Evolutionary conservation across 2,113 vertebrate genomes (phyloP).

Genomic region (Aythya baeri): DNA sequence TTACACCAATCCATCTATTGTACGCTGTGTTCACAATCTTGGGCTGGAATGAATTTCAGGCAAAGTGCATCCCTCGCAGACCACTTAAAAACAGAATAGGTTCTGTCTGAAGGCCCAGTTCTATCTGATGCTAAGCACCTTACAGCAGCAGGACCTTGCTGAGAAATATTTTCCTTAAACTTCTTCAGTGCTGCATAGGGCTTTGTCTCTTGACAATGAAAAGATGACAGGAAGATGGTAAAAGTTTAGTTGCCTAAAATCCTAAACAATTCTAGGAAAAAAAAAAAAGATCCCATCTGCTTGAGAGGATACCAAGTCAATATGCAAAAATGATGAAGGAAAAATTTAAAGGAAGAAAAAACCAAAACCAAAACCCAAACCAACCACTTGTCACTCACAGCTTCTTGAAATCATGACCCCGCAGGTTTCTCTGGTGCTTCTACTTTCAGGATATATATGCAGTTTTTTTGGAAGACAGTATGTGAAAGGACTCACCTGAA

Average conservation of each 20-base stretch:
- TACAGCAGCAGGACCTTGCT: constrained; percentile 16
- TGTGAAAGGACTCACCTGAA: not conserved
- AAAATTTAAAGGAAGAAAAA: not conserved
- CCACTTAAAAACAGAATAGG: constrained; percentile 62
- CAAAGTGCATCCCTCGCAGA: constrained; percentile 17
- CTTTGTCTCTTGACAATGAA: constrained; percentile 51
- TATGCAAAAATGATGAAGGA: not conserved
- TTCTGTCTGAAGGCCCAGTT: constrained; percentile 39
- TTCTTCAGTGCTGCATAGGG: not conserved
- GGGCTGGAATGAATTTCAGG: constrained; percentile 61
- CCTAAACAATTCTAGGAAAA: not conserved
- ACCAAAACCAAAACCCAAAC: not conserved
- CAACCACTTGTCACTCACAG: not conserved
- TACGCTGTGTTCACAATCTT: constrained; percentile 52
- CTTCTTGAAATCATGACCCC: not conserved
- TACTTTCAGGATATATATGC: not conserved
- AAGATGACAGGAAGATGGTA: constrained; percentile 48
- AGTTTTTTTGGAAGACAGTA: not conserved
- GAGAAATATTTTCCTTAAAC: constrained; percentile 39
- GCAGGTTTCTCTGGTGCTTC: not conserved
- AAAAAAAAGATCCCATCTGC: not conserved
- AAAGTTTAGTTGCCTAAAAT: constrained; percentile 4
- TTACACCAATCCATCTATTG: constrained; percentile 75
- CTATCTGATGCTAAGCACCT: constrained; percentile 66
- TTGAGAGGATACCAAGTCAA: not conserved